Base-by-base conservation (phyloP, 2,797 vertebrate genomes). In the Semotilus atromaculatus region DNA sequence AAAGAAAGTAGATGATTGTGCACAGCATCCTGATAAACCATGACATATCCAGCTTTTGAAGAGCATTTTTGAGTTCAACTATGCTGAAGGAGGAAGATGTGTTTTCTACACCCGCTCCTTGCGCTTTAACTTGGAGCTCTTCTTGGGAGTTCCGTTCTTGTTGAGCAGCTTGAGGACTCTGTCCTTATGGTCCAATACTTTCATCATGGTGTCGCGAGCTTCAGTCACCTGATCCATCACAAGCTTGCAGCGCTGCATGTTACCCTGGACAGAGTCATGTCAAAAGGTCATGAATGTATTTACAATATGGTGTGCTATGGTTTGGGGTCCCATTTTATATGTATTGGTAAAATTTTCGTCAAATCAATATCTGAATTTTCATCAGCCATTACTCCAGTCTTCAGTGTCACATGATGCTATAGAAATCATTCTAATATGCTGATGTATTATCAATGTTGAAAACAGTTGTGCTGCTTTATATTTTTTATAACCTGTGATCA, bases 211-310 rank as follows among this genome's bases (percentile, higher is more conserved):
- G 94, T 99, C 98, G 90, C 97, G 96, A 91, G 98, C 97, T 92
- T 99, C 98, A 0, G 94, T 97, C 92, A 99, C 99, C 94, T 99
- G 98, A 96, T 99, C 98, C 97, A 99, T 99, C 88, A 99, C 98
- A 38, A 99, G 95, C 92, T 99, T 99, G 90, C 98, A 99, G 91
- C 98, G 97, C 93, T 99, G 98, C 97, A 99, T 99, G 89, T 99
- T 99, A 88, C 98, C 98, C 98, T 99, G 94, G 34, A 64, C 31
- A 81, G 18, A 67, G 4, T 58, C 26, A 64, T 23, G 16, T 55
- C 70, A 66, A 45, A 60, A 29, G 21, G 13, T 84, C 48, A 78
- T 23, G 2, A 51, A 66, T 26, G 5, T 3, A 21, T 74, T 82
- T 73, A 3, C 19, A 26, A 18, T 19, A 21, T 23, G 72, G 45